A percentile compares a stretch with the other conserved stretches of the same genome.
Evolutionary conservation across 2,113 vertebrate species (phyloP).

Genomic region (Herpailurus yagouaroundi): DNA sequence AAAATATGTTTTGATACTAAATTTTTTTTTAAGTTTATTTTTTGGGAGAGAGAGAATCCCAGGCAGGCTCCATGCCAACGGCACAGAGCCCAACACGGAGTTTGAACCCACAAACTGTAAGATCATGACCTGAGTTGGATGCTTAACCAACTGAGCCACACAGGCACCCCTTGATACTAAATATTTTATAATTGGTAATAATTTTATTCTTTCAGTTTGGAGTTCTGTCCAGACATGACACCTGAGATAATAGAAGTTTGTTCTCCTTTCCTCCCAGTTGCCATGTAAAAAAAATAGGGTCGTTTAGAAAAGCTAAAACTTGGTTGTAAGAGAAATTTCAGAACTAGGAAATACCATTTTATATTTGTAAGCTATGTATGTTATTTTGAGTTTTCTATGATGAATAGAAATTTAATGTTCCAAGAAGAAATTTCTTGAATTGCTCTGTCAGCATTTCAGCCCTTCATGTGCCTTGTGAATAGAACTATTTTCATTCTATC

Average conservation of each 20-base stretch:
- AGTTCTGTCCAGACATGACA: neutral
- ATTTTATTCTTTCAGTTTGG: neutral
- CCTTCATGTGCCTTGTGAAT: neutral
- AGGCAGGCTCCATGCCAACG: no score
- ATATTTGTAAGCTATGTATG: neutral
- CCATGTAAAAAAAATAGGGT: neutral
- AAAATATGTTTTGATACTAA: neutral
- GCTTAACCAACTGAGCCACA: no score
- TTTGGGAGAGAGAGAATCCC: no score
- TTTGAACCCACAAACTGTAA: no score
- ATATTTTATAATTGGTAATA: neutral
- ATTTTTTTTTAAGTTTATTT: neutral
- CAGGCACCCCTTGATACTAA: neutral
- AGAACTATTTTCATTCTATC: neutral
- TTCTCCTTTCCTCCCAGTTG: neutral
- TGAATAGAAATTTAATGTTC: neutral
- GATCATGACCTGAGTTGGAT: no score
- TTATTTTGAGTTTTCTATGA: neutral
- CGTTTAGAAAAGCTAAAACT: neutral
- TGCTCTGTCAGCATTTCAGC: neutral
- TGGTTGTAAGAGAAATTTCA: neutral
- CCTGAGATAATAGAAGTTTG: neutral
- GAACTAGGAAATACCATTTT: neutral
- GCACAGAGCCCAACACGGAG: no score
- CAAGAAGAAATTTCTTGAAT: neutral